Percentiles rank a stretch among this genome's conserved stretches.
phyloP scores from a whole-genome alignment of 2,113 vertebrate genomes.

The Aspidoscelis tigris region DNA sequence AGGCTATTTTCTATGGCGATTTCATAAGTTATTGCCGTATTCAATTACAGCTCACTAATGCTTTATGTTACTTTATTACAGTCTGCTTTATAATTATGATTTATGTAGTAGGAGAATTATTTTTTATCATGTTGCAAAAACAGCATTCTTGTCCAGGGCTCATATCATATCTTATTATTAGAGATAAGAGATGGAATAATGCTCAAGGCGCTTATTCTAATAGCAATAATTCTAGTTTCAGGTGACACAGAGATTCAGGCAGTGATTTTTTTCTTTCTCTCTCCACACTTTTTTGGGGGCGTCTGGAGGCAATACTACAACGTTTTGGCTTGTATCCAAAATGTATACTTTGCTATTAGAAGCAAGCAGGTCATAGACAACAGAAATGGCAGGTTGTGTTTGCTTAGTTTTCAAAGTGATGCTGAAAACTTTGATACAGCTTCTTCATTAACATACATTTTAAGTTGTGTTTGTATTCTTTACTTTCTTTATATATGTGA shows the following conservation, averaged over 20 bases:
- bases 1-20: background rate
- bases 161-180: background rate
- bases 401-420: background rate
- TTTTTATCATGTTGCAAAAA: conserved; percentile 4
- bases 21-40: background rate
- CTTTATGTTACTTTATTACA: background rate
- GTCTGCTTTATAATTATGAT: conserved; percentile 9
- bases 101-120: background rate
- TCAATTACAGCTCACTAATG: conserved; percentile 15
- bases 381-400: background rate
- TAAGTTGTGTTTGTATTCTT: conserved; percentile 8
- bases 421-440: conserved; percentile 22
- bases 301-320: background rate
- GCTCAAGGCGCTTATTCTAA: conserved; percentile 2
- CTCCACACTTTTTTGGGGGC: conserved; percentile 21
- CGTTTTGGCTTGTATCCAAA: conserved; percentile 30
- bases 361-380: conserved; percentile 13
- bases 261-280: conserved; percentile 31
- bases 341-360: background rate
- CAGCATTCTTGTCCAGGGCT: conserved; percentile 16
- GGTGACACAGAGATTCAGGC: conserved; percentile 20
- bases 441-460: conserved; percentile 1
- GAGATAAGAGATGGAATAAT: conserved; percentile 7
- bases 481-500: conserved; percentile 36
- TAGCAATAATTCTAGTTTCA: conserved; percentile 2